phyloP scores from a whole-genome alignment of 1,140 invertebrate species.

The Lerema accius region DNA sequence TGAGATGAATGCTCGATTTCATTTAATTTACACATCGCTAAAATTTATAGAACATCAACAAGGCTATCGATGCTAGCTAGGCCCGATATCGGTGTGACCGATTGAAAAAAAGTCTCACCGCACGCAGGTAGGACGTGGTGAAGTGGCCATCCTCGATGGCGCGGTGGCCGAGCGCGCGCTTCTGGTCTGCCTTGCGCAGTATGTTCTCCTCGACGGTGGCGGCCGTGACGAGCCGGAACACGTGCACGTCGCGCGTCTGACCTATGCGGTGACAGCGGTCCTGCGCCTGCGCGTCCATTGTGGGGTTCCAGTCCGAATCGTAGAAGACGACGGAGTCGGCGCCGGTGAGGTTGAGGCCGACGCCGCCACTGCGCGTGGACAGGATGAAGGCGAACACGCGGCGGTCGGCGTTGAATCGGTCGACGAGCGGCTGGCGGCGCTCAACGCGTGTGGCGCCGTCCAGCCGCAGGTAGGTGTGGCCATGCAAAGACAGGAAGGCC shows the following conservation, averaged over 20 bases:
- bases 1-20: too few species aligned
- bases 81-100: too few species aligned
- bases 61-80: too few species aligned
- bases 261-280: constrained; percentile 99
- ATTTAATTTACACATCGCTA: too few species aligned
- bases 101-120: too few species aligned
- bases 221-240: constrained; percentile 97
- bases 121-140: constrained; percentile 98
- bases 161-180: constrained; percentile 96
- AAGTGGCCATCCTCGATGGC: constrained; percentile 99
- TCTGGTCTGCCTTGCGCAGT: constrained; percentile 99
- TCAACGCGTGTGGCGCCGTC: constrained; percentile 99
- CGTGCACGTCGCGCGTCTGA: constrained; percentile 99
- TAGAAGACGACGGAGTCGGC: constrained; percentile 99
- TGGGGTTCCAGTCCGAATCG: constrained; percentile 99
- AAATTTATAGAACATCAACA: too few species aligned
- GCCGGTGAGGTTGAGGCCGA: constrained; percentile 99
- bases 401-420: constrained; percentile 96
- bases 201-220: constrained; percentile 99
- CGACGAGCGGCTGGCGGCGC: constrained; percentile 97
- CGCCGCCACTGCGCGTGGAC: constrained; percentile 98
- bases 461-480: constrained; percentile 97
- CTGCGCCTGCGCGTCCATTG: constrained; percentile 99
- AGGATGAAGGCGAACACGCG: constrained; percentile 99
- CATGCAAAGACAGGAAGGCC: constrained; percentile 98